Conservation (phyloP, 1,140 invertebrate genomes). For the Nasonia vitripennis region DNA sequence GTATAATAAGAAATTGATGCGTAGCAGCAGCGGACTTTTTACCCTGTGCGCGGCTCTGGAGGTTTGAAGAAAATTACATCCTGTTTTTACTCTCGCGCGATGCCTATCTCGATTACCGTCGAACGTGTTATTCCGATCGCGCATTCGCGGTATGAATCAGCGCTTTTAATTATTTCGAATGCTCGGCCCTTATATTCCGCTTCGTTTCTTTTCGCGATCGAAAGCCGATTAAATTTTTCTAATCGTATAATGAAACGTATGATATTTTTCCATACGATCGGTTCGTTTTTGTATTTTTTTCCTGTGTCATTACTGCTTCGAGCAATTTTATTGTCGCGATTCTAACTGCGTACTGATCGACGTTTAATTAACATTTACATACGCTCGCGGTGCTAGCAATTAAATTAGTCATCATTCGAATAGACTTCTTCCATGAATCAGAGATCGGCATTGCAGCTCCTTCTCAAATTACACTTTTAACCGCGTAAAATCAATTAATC, state of each 20-base stretch:
- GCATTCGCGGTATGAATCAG: conserved; percentile 31
- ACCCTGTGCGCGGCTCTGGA: not conserved
- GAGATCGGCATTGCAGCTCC: no score
- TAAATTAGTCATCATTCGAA: not conserved
- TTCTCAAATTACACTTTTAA: no score
- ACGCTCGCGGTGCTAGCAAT: not conserved
- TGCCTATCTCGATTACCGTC: conserved; percentile 30
- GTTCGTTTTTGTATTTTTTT: no score
- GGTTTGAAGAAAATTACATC: conserved; percentile 48
- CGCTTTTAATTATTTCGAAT: conserved; percentile 47
- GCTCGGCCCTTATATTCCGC: not conserved
- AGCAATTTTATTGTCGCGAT: not conserved
- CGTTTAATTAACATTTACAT: not conserved
- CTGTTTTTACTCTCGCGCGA: conserved; percentile 37
- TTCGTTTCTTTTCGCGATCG: not conserved
- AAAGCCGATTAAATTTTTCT: not conserved
- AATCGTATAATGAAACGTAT: no score
- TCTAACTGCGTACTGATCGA: not conserved
- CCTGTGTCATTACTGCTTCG: no score
- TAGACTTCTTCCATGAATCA: no score
- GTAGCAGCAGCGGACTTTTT: conserved; percentile 22
- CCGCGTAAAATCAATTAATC: not conserved
- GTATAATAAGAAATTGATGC: conserved; percentile 38
- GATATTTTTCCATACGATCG: no score
- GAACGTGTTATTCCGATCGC: conserved; percentile 29